phyloP scores from a whole-genome alignment of 2,888 invertebrate genomes.

The Tenthredo scrophulariae region DNA sequence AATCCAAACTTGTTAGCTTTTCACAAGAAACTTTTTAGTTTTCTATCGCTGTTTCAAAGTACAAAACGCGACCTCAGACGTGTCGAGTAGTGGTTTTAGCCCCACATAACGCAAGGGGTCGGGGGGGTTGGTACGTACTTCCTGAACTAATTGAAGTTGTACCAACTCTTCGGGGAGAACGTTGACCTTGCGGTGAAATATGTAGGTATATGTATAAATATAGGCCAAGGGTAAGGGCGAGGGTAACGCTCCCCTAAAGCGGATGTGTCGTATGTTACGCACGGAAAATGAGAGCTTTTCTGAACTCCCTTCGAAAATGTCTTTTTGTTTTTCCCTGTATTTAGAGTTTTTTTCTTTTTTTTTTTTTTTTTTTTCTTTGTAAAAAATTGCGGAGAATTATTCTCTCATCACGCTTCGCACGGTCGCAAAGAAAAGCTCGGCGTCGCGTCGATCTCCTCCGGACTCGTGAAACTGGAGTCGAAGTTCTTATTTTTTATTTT shows the following conservation, averaged over 20 bases:
- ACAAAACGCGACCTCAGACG: background rate
- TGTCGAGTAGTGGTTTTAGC: background rate
- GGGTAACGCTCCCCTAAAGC: slow-evolving; percentile 30
- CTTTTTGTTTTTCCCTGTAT: background rate
- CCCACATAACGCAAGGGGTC: background rate
- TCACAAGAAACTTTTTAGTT: background rate
- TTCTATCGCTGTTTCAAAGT: background rate
- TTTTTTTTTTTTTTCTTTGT: too few species aligned
- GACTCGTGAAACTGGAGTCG: background rate
- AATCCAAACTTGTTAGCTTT: background rate
- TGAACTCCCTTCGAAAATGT: background rate
- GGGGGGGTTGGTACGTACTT: background rate
- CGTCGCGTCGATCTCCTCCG: too few species aligned
- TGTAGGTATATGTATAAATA: slow-evolving; percentile 25
- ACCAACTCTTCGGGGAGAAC: slow-evolving; percentile 39
- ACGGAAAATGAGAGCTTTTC: background rate
- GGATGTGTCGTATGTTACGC: background rate
- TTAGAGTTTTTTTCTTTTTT: too few species aligned
- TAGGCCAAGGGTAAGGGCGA: slow-evolving; percentile 36
- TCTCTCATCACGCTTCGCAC: background rate
- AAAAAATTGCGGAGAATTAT: background rate
- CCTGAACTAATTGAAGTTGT: slow-evolving; percentile 39
- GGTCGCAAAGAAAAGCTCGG: too few species aligned
- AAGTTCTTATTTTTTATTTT: background rate
- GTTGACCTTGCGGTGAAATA: slow-evolving; percentile 31